Evolutionary conservation across 1,140 invertebrate genomes (phyloP), one percentile per base, ranked within the genome.

Genomic region (Macrobrachium rosenbergii): DNA sequence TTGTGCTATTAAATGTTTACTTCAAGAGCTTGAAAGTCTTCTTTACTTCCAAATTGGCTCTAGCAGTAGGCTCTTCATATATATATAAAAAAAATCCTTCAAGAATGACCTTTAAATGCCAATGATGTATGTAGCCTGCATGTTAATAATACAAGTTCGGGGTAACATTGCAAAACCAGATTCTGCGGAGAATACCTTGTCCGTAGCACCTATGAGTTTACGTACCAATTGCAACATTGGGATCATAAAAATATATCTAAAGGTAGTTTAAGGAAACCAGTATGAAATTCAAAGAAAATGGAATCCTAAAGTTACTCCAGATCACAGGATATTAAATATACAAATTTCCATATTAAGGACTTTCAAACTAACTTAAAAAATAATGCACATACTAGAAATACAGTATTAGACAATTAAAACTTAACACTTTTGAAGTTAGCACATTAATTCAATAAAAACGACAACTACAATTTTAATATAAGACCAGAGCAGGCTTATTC

Each of bases 401-500:
- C 21, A 60, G 59, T 62, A 76, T 76, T 83, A 83, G 52, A 82
- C 80, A 82, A 63, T 64, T 62, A 83, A 83, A 83, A 76, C 82
- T 83, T 83, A 83, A 83, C 67, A 83, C 81, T 73, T 72, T 60
- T 43, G 8, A 17, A 58, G 59, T 83, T 83, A 76, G 72, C 58
- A 60, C 72, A 83, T 64, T 72, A 62, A 76, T 60, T 75, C 67
- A 82, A 23, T 28, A 28, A 23, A 28, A 23, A 72, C 37, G 69
- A 72, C 69, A 72, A 72, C 52, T 52, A 52, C 52, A 72, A 72
- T 23, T 43, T 72, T 72, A 72, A 72, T 72, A n/a, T n/a, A 72
- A 28, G 23, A 21, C 37, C 16, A 52, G 12, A 52, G 12, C 12
- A 12, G 52, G 52, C 52, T 52, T 52, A 37, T 37, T 1, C 28